Evolutionary conservation across 2,888 invertebrate genomes (phyloP), one percentile per base, ranked within the genome.

Genomic region (Drosophila cognata): DNA sequence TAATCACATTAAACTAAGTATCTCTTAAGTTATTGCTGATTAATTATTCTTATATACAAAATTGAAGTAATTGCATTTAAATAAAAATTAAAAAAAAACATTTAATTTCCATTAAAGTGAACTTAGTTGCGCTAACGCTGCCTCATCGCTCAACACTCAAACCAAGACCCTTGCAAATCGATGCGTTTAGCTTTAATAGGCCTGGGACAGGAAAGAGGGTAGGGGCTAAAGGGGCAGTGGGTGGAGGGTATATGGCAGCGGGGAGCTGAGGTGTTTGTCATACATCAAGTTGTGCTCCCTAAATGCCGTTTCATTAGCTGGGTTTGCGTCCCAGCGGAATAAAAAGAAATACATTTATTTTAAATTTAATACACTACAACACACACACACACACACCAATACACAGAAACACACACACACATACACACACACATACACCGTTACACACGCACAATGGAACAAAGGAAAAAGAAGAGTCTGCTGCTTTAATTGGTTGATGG

Each of bases 261-360:
- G 13, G 16, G 16, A 16, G 25, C 16, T 16, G 46, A 46, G 7
- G 16, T 46, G 46, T 25, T 46, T 79, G 77, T 81, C 83, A 83
- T 86, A 84, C 71, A 82, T 84, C 87, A 84, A 76, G 68, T 52
- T 63, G 75, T 29, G 57, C 65, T 60, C 48, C 61, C 72, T 74
- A 85, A 85, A 85, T 81, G 71, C 74, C 81, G 75, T 83, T 85
- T 85, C 84, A 85, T 85, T 85, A 88, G 84, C 79, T 60, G 51
- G 51, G 66, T 59, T 43, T 41, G 28, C 29, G 60, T 59, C 72
- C 72, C 56, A 64, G 52, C 52, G 56, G 76, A 38, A 64, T 53
- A 55, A 74, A 81, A 76, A 72, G 81, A 67, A 81, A 81, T 81
- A 80, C 85, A 85, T 85, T 85, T 85, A 84, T 84, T 85, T 84